Evolutionary conservation across 2,113 vertebrate species (phyloP).

Genomic region (Hyla sarda): DNA sequence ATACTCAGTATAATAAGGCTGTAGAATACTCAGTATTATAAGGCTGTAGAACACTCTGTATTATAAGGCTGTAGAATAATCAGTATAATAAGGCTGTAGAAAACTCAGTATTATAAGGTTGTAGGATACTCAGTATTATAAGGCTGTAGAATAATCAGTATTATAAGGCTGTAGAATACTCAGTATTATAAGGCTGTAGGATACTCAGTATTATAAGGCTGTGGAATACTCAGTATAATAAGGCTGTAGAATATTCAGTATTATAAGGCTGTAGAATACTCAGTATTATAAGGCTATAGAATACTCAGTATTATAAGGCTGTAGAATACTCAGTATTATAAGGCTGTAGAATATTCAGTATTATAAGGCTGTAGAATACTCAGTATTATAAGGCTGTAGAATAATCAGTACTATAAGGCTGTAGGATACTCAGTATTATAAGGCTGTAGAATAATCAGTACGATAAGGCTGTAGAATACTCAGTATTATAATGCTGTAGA

Average conservation of each 20-base stretch:
- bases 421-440: neutral
- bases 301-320: neutral
- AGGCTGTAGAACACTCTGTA: too few relatives aligned
- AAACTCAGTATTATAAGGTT: too few relatives aligned
- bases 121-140: neutral
- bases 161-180: neutral
- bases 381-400: neutral
- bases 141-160: neutral
- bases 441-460: neutral
- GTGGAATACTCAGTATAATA: too few relatives aligned
- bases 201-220: neutral
- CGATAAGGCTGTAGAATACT: neutral
- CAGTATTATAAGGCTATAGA: neutral
- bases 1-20: too few relatives aligned
- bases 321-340: neutral
- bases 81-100: neutral
- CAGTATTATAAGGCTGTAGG: neutral
- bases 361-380: neutral
- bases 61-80: too few relatives aligned
- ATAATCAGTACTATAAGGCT: neutral
- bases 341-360: neutral
- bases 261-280: neutral
- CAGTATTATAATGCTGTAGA: neutral
- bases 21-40: neutral
- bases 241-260: neutral